Conservation (phyloP, 2,113 vertebrate genomes). For the Indicator maculatus region DNA sequence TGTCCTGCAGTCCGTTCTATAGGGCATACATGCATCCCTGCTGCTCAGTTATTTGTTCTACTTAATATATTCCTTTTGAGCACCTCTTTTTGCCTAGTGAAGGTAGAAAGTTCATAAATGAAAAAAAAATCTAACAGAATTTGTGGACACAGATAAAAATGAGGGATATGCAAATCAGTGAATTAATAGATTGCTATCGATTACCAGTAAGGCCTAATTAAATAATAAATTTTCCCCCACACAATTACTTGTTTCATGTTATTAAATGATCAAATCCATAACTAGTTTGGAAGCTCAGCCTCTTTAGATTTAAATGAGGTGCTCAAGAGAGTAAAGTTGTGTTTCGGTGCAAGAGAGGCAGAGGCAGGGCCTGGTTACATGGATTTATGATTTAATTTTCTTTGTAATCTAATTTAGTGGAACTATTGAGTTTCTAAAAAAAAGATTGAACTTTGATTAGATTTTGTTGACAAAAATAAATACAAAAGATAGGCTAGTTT, state of each 20-base stretch:
- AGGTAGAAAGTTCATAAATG: conserved; percentile 50
- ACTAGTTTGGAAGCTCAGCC: conserved; percentile 58
- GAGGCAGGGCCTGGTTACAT: conserved; percentile 24
- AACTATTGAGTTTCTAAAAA: conserved; percentile 71
- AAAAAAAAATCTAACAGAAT: background rate
- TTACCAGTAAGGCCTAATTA: conserved; percentile 70
- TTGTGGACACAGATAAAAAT: conserved; percentile 51
- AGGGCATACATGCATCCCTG: background rate
- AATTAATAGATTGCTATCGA: conserved; percentile 75
- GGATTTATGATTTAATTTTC: conserved; percentile 81
- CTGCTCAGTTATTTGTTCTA: conserved; percentile 59
- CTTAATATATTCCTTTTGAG: conserved; percentile 27
- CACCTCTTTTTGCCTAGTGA: conserved; percentile 17
- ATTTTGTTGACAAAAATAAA: conserved; percentile 73
- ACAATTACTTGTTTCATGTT: conserved; percentile 68
- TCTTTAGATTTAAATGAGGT: conserved; percentile 70
- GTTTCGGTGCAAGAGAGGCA: conserved; percentile 45
- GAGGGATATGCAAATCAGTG: conserved; percentile 64
- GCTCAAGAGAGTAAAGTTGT: conserved; percentile 52
- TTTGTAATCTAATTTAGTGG: conserved; percentile 72
- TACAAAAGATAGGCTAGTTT: conserved; percentile 55
- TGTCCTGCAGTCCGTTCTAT: conserved; percentile 49
- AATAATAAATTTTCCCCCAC: conserved; percentile 72
- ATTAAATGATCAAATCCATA: conserved; percentile 77
- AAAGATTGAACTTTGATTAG: conserved; percentile 73